phyloP scores from a whole-genome alignment of 2,888 invertebrate species.

The Drosophila subquinaria region DNA sequence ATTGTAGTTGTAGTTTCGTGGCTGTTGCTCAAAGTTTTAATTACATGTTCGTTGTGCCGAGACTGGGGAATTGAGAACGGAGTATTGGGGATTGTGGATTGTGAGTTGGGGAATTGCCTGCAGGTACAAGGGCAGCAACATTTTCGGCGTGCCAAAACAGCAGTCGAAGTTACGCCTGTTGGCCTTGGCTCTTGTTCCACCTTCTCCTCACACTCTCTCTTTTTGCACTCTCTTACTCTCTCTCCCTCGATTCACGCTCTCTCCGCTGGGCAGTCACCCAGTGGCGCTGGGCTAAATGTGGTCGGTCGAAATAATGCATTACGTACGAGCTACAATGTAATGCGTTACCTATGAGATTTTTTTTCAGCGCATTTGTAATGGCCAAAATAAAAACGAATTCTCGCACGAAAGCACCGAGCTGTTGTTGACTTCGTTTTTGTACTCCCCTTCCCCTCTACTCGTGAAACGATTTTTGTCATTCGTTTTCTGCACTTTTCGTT shows the following conservation, averaged over 20 bases:
- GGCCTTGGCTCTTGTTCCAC: constrained; percentile 36
- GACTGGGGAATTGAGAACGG: constrained; percentile 16
- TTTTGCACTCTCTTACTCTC: background rate
- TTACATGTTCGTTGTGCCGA: constrained; percentile 76
- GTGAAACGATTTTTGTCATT: too few relatives aligned
- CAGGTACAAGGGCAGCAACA: constrained; percentile 62
- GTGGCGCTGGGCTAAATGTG: too few relatives aligned
- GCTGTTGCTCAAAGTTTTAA: constrained; percentile 84
- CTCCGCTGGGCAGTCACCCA: background rate
- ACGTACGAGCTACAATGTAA: too few relatives aligned
- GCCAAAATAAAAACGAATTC: too few relatives aligned
- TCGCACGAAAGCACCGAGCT: too few relatives aligned
- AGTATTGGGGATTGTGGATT: constrained; percentile 10
- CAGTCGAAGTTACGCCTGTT: constrained; percentile 32
- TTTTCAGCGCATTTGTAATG: too few relatives aligned
- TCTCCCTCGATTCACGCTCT: background rate
- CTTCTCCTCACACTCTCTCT: background rate
- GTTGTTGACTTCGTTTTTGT: too few relatives aligned
- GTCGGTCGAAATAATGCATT: too few relatives aligned
- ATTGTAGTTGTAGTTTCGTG: constrained; percentile 70
- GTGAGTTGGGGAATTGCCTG: constrained; percentile 16
- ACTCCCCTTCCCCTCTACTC: too few relatives aligned
- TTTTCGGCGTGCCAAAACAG: constrained; percentile 38
- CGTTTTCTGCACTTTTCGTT: too few relatives aligned
- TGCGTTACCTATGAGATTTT: too few relatives aligned